Evolutionary conservation across 2,888 invertebrate species (phyloP), one percentile per base, ranked within the genome.

Genomic region (Watsonalla cultraria): DNA sequence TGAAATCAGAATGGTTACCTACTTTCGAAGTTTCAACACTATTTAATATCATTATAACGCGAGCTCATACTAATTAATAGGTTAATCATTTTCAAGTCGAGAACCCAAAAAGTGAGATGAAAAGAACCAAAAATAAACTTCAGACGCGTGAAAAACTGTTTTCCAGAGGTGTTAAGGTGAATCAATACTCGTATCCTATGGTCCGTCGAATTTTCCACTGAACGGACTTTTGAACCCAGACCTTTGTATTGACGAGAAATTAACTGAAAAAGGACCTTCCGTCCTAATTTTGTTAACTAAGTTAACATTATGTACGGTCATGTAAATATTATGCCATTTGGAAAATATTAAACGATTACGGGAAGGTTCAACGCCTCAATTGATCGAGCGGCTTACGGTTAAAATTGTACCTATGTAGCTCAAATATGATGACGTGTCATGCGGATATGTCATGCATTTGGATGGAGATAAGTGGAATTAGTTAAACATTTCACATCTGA

Each of bases 151-250:
- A 86, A 80, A 87, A 84, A 81, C 76, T 74, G 84, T 86, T 90
- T 87, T 90, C 84, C 84, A 84, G 88, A 90, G 90, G 90, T 86
- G 90, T 88, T 86, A 80, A 83, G 81, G 83, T 80, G 84, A 86
- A 78, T 84, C 82, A 81, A 76, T 80, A 81, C 75, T 82, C 80
- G 82, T 80, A 88, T 82, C 86, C 85, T 86, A 75, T 85, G 87
- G 87, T 80, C 86, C 88, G 84, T 74, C 85, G 82, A 86, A 89
- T 88, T 90, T 90, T 90, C 90, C 90, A 89, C 87, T 86, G 84
- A 84, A 80, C 83, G 87, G 87, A 76, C 81, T 78, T 83, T 78
- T 82, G 81, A 81, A 78, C 81, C 79, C 78, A 69, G 74, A 86
- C 85, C 87, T 88, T 83, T 85, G 86, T 86, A 86, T 85, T 83